Evolutionary conservation across 1,140 invertebrate species (phyloP), one percentile per base, ranked within the genome.

Genomic region (Augochlora pura): DNA sequence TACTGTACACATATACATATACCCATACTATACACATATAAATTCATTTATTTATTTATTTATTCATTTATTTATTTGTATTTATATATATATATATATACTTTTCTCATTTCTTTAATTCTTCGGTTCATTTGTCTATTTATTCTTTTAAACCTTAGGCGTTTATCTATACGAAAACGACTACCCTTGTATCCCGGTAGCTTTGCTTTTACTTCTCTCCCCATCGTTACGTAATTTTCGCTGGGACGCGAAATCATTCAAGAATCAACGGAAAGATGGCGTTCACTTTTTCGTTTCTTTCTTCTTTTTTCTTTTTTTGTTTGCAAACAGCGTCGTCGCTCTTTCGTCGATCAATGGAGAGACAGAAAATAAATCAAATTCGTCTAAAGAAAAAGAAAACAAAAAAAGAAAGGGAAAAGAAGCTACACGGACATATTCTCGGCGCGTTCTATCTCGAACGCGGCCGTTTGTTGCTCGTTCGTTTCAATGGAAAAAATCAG

Each of bases 131-230:
- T 80, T 69, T 82, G 69, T 80, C 70, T 83, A 86, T 84, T 80
- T 78, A 88, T 87, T 82, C 87, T 81, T 87, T 84, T 88, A 87
- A 90, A 87, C 88, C 89, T 91, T 91, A 91, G 91, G 91, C 90
- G 86, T 87, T 90, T 87, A 64, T 73, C 88, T 91, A 90, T 91
- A 71, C 66, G 87, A 91, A 92, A 90, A 68, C 89, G 46, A 64
- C 91, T 92, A 93, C 91, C 91, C 91, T 92, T 92, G 88, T 91
- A 91, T 91, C 87, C 91, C 91, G 91, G 91, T 89, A 87, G 88
- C 82, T 68, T 84, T 77, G 63, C 68, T 42, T 65, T 83, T 68
- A 14, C 64, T 86, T 83, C 78, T 83, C 62, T 80, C 80, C 27
- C 59, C n/a, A n/a, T 42, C 59, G 18, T 70, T 77, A 70, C 14